Base-by-base conservation (phyloP, 37 sponge, comb jelly and placozoan species). In the Aphrocallistes beatrix region DNA sequence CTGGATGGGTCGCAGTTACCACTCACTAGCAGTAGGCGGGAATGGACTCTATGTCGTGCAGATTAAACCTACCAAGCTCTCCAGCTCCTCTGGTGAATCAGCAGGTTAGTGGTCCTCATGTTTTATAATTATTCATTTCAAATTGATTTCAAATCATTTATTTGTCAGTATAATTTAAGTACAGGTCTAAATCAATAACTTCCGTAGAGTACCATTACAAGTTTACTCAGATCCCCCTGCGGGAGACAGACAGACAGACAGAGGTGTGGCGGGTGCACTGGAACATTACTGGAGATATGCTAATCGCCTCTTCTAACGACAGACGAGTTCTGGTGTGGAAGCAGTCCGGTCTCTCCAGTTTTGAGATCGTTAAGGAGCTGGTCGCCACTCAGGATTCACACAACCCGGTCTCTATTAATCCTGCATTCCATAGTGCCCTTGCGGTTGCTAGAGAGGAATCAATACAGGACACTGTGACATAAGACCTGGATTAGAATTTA, bases 231-330 rank as follows among this genome's bases (percentile, higher is more conserved):
- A 60, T 60, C 75, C 17, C 21, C 21, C 34, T 60, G 34, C 75
- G 75, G 6, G 75, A 60, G 75, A 28, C 3, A 3, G 75, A 60
- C 75, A 60, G n/a, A 13, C 75, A 60, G 34, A 3, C 8, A 60
- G 38, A 90, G 87, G 96, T 98, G 1, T 98, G 99, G 99, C 82
- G 96, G 25, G 90, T 95, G 50, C 88, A 83, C 16, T 98, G 99
- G 99, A 93, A 95, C 49, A 89, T 94, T n/a, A 95, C 96, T 0
- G 99, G 99, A 0, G 93, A 96, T 0, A 88, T 90, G 25, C 81
- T 98, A 82, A 92, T 94, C 36, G 90, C 99, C 8, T 92, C 99
- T 0, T 94, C 94, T 9, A 94, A 98, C 47, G 99, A 98, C 88
- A 96, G 99, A 37, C 86, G 89, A 38, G 91, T 98, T 9, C 40